These are phyloP conservation scores for Dendrolimus pini DNA, from an alignment of 2,888 invertebrate species.

Conservation along the genomic window DNA sequence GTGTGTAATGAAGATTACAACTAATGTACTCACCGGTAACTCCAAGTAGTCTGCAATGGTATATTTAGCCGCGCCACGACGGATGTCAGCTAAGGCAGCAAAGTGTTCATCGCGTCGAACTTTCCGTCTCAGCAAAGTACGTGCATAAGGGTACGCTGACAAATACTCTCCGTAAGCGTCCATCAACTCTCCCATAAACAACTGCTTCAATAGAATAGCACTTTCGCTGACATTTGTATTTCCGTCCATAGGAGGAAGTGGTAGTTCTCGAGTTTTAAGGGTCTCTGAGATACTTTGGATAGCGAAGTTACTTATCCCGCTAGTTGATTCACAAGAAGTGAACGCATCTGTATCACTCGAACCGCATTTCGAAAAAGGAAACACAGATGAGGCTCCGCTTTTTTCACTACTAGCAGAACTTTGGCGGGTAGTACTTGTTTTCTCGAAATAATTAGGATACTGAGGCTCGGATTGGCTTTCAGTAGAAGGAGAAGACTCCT, in stretches of 20 bases:
- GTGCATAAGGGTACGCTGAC: constrained; percentile 76
- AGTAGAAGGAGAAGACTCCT: constrained; percentile 62
- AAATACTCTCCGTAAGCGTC: constrained; percentile 81
- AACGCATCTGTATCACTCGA: constrained; percentile 66
- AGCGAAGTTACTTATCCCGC: constrained; percentile 58
- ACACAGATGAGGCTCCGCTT: constrained; percentile 66
- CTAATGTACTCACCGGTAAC: constrained; percentile 79
- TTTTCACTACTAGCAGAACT: constrained; percentile 68
- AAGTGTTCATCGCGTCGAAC: constrained; percentile 80
- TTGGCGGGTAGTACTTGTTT: constrained; percentile 56
- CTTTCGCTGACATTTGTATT: constrained; percentile 45
- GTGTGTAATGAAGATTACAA: neutral
- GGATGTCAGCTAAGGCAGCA: constrained; percentile 79
- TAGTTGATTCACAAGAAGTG: constrained; percentile 66
- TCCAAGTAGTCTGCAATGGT: constrained; percentile 79
- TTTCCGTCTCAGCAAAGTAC: constrained; percentile 79
- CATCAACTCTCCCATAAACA: constrained; percentile 81
- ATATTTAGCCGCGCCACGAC: constrained; percentile 80
- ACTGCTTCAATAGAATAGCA: constrained; percentile 66
- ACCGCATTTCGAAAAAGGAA: constrained; percentile 70
- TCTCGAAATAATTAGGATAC: constrained; percentile 61
- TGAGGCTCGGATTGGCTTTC: constrained; percentile 64
- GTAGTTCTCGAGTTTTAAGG: constrained; percentile 55
- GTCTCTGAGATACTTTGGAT: constrained; percentile 54
- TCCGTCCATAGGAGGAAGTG: constrained; percentile 47